Conservation (phyloP, 92 coral and sea anemone genomes). For the Pocillopora grandis region DNA sequence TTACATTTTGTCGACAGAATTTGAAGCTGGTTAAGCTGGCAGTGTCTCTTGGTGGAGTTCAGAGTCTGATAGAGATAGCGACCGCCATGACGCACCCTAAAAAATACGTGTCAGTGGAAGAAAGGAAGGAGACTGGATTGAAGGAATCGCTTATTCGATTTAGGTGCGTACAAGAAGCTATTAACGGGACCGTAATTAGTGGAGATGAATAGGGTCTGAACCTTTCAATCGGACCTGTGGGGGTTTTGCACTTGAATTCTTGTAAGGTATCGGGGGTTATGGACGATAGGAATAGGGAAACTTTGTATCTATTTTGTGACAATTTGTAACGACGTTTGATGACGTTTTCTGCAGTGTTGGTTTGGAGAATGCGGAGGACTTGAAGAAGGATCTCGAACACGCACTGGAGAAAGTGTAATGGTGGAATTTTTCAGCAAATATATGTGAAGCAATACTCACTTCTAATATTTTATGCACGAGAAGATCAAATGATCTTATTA, state of each 20-base stretch:
- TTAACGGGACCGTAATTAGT: not conserved
- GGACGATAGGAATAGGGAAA: not conserved
- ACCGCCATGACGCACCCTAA: constrained; percentile 65
- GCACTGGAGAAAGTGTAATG: constrained; percentile 53
- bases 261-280: too few relatives aligned
- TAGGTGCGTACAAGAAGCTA: constrained; percentile 39
- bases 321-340: not conserved
- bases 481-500: too few relatives aligned
- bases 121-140: constrained; percentile 51
- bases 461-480: too few relatives aligned
- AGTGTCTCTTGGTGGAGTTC: constrained; percentile 75
- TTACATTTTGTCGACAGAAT: constrained; percentile 34
- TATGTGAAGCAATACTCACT: too few relatives aligned
- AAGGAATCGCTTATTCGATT: constrained; percentile 62
- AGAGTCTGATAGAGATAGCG: constrained; percentile 66
- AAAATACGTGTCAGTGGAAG: constrained; percentile 62
- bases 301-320: not conserved
- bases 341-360: constrained; percentile 58
- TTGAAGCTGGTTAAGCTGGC: constrained; percentile 70
- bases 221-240: too few relatives aligned
- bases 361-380: constrained; percentile 79
- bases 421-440: not conserved
- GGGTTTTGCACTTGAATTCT: too few relatives aligned
- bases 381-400: constrained; percentile 76
- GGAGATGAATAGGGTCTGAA: too few relatives aligned